A percentile compares a stretch with the other conserved stretches of the same genome.
Evolutionary conservation across 2,113 vertebrate species (phyloP).

Genomic region (Eudyptes chrysolophus): DNA sequence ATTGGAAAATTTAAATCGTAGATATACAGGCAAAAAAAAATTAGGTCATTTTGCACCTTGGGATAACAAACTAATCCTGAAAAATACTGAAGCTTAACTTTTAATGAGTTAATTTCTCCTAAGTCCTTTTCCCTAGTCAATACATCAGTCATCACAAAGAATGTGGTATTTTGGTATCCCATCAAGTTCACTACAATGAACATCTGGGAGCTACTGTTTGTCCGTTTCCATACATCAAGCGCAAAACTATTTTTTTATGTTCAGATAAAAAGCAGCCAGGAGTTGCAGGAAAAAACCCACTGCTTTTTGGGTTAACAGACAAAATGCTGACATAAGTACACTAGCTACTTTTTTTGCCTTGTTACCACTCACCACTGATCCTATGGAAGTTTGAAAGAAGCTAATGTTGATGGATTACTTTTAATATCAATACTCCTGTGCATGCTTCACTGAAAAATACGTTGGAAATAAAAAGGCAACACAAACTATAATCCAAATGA

Average conservation of each 20-base stretch:
- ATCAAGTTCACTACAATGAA: not conserved
- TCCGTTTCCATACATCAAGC: not conserved
- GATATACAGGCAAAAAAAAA: not conserved
- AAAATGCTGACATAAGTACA: not conserved
- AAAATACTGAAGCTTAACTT: not conserved
- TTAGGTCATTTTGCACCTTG: not conserved
- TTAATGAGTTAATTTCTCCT: not conserved
- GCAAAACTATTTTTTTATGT: not conserved
- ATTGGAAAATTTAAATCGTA: not conserved
- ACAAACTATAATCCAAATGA: constrained; percentile 29
- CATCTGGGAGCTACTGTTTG: not conserved
- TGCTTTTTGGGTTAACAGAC: not conserved
- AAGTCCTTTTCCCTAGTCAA: not conserved
- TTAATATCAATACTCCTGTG: not conserved
- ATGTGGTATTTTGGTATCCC: not conserved
- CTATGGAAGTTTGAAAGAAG: not conserved
- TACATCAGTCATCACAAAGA: not conserved
- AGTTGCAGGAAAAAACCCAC: not conserved
- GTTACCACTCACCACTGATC: not conserved
- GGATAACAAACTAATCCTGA: not conserved
- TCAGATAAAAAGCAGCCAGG: not conserved
- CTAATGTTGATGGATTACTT: not conserved
- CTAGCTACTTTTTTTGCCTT: not conserved
- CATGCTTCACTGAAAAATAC: not conserved
- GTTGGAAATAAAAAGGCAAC: constrained; percentile 16